Percentiles rank a stretch among this genome's conserved stretches.
These are phyloP conservation scores for Zeuzera pyrina DNA, from an alignment of 2,888 invertebrate genomes.

Conservation along the genomic window DNA sequence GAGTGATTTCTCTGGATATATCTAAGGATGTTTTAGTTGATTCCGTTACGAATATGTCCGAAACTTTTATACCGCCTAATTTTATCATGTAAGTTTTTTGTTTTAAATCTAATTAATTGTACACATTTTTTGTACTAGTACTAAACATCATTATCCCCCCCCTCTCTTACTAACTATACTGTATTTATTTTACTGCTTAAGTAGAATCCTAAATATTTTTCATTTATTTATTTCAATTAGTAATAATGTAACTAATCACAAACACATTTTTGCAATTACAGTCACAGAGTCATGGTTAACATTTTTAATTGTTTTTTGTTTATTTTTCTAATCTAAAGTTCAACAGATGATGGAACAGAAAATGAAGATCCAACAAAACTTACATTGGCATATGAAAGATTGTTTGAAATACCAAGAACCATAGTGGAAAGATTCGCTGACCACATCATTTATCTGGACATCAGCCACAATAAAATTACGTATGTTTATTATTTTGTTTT, in stretches of 20 bases:
- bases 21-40: constrained; percentile 43
- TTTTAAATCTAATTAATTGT: no score
- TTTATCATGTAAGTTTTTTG: constrained; percentile 41
- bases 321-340: constrained; percentile 24
- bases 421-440: constrained; percentile 76
- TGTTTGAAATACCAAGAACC: constrained; percentile 76
- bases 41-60: constrained; percentile 45
- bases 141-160: no score
- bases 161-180: no score
- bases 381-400: constrained; percentile 79
- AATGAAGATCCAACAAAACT: constrained; percentile 73
- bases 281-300: no score
- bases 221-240: not conserved
- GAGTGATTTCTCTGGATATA: constrained; percentile 44
- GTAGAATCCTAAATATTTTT: no score
- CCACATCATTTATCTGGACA: constrained; percentile 77
- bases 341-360: constrained; percentile 28
- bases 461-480: constrained; percentile 82
- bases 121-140: no score
- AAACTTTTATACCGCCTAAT: constrained; percentile 39
- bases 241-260: not conserved
- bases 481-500: constrained; percentile 61
- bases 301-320: constrained; percentile 3
- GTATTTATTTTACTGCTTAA: no score
- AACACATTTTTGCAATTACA: no score